Conservation (phyloP, 2,113 vertebrate genomes). For the Dendrocopos noguchii region DNA sequence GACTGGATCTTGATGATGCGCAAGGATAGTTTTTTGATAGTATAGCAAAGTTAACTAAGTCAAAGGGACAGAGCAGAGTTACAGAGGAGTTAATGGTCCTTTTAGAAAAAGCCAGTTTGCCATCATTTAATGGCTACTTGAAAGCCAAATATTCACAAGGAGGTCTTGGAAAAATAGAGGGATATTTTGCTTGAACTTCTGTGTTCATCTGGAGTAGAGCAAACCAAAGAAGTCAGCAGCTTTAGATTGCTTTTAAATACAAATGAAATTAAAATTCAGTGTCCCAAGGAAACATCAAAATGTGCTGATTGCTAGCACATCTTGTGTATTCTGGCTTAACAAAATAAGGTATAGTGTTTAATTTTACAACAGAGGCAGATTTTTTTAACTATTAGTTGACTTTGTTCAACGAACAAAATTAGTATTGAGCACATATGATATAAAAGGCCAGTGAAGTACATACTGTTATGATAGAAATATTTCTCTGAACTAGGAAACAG, state of each 20-base stretch:
- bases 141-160: not conserved
- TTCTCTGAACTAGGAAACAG: not conserved
- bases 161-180: not conserved
- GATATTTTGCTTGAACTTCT: not conserved
- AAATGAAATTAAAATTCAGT: not conserved
- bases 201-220: not conserved
- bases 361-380: not conserved
- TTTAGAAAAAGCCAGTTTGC: not conserved
- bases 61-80: not conserved
- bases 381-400: not conserved
- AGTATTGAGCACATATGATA: not conserved
- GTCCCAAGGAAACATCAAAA: not conserved
- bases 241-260: not conserved
- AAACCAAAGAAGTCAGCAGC: not conserved
- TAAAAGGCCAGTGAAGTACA: not conserved
- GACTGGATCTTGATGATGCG: accelerated
- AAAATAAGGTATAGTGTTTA: not conserved
- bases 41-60: not conserved
- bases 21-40: not conserved
- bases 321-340: not conserved
- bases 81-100: not conserved
- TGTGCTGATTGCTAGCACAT: not conserved
- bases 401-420: not conserved
- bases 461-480: not conserved
- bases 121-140: not conserved